Evolutionary conservation across 2,888 invertebrate species (phyloP).

Genomic region (Drosophila parthenogenetica): DNA sequence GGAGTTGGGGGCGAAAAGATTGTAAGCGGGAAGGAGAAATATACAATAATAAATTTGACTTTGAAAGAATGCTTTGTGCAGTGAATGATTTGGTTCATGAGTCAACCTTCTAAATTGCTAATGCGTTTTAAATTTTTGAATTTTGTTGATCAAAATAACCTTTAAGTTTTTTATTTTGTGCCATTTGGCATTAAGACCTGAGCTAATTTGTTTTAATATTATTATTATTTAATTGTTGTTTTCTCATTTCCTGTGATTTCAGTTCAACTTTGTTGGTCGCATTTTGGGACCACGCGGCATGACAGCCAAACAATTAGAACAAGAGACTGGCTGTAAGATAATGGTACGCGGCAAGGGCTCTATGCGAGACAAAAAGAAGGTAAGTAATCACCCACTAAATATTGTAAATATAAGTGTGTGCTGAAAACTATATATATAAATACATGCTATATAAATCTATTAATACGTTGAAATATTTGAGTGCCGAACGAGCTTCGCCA

Average conservation of each 20-base stretch:
- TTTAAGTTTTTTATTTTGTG: conserved; percentile 16
- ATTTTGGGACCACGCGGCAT: conserved; percentile 99
- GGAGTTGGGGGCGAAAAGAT: not conserved
- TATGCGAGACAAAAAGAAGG: conserved; percentile 99
- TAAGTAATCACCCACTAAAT: conserved; percentile 85
- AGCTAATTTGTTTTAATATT: conserved; percentile 51
- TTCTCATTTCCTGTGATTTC: conserved; percentile 82
- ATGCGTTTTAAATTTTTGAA: conserved; percentile 69
- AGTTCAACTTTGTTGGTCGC: conserved; percentile 99
- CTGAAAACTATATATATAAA: not conserved
- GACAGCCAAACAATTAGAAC: conserved; percentile 99
- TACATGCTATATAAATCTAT: conserved; percentile 9
- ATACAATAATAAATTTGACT: conserved; percentile 67
- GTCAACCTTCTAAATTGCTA: conserved; percentile 39
- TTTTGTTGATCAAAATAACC: conserved; percentile 33
- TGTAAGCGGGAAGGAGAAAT: not conserved
- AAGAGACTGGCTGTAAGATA: conserved; percentile 99
- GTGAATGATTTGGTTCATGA: conserved; percentile 47
- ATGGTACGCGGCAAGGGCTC: conserved; percentile 99
- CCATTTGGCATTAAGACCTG: conserved; percentile 41
- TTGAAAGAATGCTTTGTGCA: conserved; percentile 64
- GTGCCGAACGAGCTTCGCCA: conserved; percentile 16
- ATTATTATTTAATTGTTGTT: conserved; percentile 43
- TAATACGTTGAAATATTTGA: conserved; percentile 9
- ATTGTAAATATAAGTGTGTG: not conserved